Conservation (phyloP, 2,113 vertebrate species). For the Cinclus mexicanus region DNA sequence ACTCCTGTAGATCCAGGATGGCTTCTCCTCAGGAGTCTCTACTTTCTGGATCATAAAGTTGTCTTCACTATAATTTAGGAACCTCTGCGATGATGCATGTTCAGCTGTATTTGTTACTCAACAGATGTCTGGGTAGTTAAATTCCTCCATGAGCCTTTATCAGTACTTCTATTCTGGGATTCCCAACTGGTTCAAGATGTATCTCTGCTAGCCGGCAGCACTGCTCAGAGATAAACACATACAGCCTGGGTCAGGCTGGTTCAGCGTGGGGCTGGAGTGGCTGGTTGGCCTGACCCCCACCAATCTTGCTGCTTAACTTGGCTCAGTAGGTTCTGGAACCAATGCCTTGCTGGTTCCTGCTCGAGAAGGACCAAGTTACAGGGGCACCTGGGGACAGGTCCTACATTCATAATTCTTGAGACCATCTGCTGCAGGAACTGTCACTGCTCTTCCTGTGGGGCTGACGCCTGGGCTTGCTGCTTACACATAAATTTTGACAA, state of each 20-base stretch:
- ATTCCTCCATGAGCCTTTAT: constrained; percentile 70
- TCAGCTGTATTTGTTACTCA: constrained; percentile 77
- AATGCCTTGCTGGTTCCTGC: background rate
- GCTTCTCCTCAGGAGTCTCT: constrained; percentile 68
- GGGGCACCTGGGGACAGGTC: background rate
- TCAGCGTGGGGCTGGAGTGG: background rate
- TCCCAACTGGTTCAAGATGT: constrained; percentile 66
- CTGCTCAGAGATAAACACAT: background rate
- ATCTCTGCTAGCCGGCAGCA: background rate
- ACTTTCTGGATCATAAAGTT: constrained; percentile 74
- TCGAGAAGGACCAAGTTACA: background rate
- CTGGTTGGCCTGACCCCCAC: background rate
- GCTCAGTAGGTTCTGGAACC: background rate
- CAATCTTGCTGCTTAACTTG: background rate
- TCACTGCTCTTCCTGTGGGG: constrained; percentile 23
- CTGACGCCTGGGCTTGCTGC: background rate
- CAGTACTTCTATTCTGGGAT: constrained; percentile 59
- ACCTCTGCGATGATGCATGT: constrained; percentile 75
- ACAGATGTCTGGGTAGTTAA: constrained; percentile 77
- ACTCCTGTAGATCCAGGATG: constrained; percentile 56
- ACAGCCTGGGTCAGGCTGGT: background rate
- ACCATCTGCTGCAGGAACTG: constrained; percentile 36
- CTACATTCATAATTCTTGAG: background rate
- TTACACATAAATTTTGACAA: background rate
- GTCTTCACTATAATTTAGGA: constrained; percentile 76